Conservation (phyloP, 2,113 vertebrate genomes). For the Elephas maximus region DNA sequence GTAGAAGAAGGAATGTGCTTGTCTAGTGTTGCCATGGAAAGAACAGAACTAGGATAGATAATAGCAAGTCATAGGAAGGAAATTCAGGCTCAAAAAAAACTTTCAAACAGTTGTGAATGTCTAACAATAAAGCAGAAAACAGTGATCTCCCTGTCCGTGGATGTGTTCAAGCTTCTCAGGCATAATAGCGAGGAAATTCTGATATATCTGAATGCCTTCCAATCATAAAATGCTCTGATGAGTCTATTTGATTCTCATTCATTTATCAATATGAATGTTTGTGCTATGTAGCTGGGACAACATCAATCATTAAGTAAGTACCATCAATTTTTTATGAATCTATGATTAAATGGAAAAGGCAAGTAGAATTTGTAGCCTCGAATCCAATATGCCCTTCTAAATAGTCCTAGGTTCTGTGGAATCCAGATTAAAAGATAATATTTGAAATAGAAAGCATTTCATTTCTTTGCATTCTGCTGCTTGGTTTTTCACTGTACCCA, state of each 20-base stretch:
- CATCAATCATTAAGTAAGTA: not conserved
- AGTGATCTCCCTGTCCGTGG: not conserved
- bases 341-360: slow-evolving; percentile 40
- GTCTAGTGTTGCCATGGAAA: not conserved
- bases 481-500: not conserved
- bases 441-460: not conserved
- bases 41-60: not conserved
- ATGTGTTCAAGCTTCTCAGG: not conserved
- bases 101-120: not conserved
- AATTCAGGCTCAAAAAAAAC: not conserved
- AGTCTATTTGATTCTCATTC: not conserved
- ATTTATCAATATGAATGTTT: not conserved
- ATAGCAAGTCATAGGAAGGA: not conserved
- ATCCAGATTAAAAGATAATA: slow-evolving; percentile 37
- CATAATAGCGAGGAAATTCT: not conserved
- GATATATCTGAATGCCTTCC: not conserved
- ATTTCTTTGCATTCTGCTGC: not conserved
- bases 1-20: not conserved
- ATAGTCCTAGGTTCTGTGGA: not conserved
- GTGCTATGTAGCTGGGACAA: not conserved
- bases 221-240: not conserved
- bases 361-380: not conserved
- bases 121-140: not conserved
- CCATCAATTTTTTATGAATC: not conserved
- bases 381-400: not conserved